Evolutionary conservation across 1,140 invertebrate genomes (phyloP), one percentile per base, ranked within the genome.

Genomic region (Leptinotarsa defecta): DNA sequence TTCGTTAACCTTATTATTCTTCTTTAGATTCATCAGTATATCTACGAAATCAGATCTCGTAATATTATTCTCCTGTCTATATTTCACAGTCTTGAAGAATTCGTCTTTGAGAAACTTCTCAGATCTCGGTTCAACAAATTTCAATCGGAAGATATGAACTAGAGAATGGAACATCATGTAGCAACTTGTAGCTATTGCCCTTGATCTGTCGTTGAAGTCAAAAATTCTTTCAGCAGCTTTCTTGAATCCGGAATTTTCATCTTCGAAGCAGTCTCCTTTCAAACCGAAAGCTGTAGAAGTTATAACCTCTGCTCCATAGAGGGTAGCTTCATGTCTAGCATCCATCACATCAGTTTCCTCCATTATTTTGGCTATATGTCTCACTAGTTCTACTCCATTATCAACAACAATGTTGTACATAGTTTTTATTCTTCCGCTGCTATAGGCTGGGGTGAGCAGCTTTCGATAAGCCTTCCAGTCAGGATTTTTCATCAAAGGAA

Each of bases 241-340:
- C 4, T 83, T 71, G 76, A 88, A 88, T 74, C 85, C 79, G 0
- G 84, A 83, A 62, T 88, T 79, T 11, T 83, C 81, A 34, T 88
- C 76, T 63, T 86, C 75, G 69, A 89, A 85, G 3, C 82, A 80
- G 71, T 87, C 81, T 15, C 83, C 83, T 17, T 87, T 74, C 3
- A 89, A 71, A 1, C 88, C 88, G 78, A 89, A 89, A 19, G 84
- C 86, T 70, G 85, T 86, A 2, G 82, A 83, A 79, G 68, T 75
- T 19, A 89, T 88, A 5, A 87, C 86, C 77, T 89, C 88, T 2
- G 87, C 88, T 0, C 87, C 86, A 78, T 86, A 90, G 74, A 84
- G 85, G 13, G 78, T 62, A 68, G 77, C 78, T 3, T 81, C 27
- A 70, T 84, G 81, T 77, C 79, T 83, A 15, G 73, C 24, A 57